phyloP scores from a whole-genome alignment of 1,140 invertebrate species.

The Drosophila serrata region DNA sequence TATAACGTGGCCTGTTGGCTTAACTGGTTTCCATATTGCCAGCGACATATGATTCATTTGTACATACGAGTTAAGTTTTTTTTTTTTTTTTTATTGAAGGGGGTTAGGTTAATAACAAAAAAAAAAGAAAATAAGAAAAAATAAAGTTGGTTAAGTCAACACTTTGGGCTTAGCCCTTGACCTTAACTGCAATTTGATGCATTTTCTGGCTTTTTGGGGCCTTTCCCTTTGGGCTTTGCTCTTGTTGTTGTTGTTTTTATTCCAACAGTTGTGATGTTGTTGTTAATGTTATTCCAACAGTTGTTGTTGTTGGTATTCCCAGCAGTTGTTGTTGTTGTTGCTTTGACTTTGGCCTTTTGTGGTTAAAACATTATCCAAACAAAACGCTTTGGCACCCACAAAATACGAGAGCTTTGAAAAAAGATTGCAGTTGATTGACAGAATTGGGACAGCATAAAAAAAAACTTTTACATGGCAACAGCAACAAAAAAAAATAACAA shows the following conservation, averaged over 20 bases:
- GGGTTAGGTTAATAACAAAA: slow-evolving; percentile 13
- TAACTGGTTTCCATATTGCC: slow-evolving; percentile 31
- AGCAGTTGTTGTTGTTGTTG: slow-evolving; percentile 51
- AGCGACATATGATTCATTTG: slow-evolving; percentile 28
- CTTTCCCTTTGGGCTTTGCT: slow-evolving; percentile 51
- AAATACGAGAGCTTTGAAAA: slow-evolving; percentile 54
- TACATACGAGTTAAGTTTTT: background rate
- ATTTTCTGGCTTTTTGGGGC: slow-evolving; percentile 32
- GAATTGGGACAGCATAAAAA: slow-evolving; percentile 71
- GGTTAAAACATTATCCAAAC: slow-evolving; percentile 80
- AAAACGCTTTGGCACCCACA: slow-evolving; percentile 83
- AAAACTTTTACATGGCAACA: slow-evolving; percentile 48
- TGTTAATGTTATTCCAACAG: slow-evolving; percentile 46
- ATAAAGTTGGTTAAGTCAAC: slow-evolving; percentile 38
- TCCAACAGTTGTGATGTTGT: slow-evolving; percentile 1
- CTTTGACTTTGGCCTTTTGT: slow-evolving; percentile 82
- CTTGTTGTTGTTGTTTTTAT: slow-evolving; percentile 48
- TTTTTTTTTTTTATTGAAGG: background rate
- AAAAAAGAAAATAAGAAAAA: slow-evolving; percentile 2
- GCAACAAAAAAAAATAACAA: slow-evolving; percentile 17
- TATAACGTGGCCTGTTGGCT: slow-evolving; percentile 2
- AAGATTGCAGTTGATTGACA: slow-evolving; percentile 79
- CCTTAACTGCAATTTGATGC: slow-evolving; percentile 72
- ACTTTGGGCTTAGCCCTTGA: slow-evolving; percentile 57
- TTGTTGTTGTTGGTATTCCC: slow-evolving; percentile 20